phyloP scores from a whole-genome alignment of 1,140 invertebrate species.

The Temnothorax longispinosus region DNA sequence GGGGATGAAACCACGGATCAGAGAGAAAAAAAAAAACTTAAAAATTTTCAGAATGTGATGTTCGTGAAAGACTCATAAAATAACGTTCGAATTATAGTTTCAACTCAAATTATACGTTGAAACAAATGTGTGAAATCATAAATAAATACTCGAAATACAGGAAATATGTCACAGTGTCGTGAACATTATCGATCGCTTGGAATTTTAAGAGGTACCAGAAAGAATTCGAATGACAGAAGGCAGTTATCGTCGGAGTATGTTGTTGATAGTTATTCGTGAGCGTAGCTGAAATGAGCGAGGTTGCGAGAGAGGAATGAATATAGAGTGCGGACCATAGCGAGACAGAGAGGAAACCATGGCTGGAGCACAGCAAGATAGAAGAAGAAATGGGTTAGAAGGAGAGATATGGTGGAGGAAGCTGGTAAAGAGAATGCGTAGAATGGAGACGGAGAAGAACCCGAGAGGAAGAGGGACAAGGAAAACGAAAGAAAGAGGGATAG shows the following conservation, averaged over 20 bases:
- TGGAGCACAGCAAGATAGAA: not conserved
- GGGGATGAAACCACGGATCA: not conserved
- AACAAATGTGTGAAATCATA: not conserved
- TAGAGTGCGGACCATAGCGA: not conserved
- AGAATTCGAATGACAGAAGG: conserved; percentile 53
- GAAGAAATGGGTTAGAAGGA: conserved; percentile 30
- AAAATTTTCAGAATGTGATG: not conserved
- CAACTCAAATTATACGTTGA: not conserved
- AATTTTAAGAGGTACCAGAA: not conserved
- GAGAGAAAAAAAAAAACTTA: not conserved
- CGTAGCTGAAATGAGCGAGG: not conserved
- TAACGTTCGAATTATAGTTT: not conserved
- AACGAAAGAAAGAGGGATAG: not conserved
- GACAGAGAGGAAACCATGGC: conserved; percentile 10
- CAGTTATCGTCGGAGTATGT: conserved; percentile 37
- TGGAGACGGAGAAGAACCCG: not conserved
- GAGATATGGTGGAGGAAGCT: not conserved
- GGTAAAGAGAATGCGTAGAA: conserved; percentile 20
- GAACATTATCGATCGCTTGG: not conserved
- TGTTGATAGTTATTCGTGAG: conserved; percentile 4
- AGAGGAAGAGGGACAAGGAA: conserved; percentile 13
- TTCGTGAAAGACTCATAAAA: not conserved
- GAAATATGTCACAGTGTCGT: not conserved
- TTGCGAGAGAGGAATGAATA: conserved; percentile 11
- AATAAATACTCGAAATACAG: not conserved